These are phyloP conservation scores for Drosophila jambulina DNA, from an alignment of 1,140 invertebrate genomes.

Conservation along the genomic window DNA sequence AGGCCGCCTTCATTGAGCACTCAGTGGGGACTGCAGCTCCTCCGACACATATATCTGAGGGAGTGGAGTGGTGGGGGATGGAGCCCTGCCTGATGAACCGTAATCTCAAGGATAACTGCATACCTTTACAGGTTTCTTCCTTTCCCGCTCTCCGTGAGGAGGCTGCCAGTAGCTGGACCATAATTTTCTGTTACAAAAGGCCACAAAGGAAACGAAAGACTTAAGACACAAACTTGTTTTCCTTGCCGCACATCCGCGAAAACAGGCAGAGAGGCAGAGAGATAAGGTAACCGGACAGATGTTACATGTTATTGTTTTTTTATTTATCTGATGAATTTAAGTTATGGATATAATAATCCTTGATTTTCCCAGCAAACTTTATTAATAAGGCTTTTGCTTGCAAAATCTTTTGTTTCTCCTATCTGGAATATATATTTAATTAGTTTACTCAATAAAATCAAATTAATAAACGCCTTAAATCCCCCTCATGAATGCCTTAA, in stretches of 20 bases:
- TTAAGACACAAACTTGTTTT: constrained; percentile 56
- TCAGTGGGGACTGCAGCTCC: constrained; percentile 18
- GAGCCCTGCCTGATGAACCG: constrained; percentile 43
- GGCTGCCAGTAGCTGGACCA: constrained; percentile 40
- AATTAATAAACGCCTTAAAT: not conserved
- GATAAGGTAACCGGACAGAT: constrained; percentile 3
- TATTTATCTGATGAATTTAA: not conserved
- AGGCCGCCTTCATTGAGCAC: constrained; percentile 18
- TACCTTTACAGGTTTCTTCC: constrained; percentile 47
- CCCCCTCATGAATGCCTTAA: not conserved
- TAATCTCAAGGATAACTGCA: constrained; percentile 56
- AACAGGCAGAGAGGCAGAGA: not conserved
- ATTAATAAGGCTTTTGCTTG: not conserved
- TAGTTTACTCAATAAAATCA: not conserved
- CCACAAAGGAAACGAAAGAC: constrained; percentile 55
- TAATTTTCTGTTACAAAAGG: constrained; percentile 55
- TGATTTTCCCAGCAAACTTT: not conserved
- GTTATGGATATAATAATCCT: not conserved
- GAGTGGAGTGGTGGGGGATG: not conserved
- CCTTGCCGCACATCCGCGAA: constrained; percentile 43
- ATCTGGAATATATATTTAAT: not conserved
- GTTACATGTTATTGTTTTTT: constrained; percentile 3
- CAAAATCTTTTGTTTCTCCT: not conserved
- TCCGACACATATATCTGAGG: constrained; percentile 22
- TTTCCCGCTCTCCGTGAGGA: not conserved